Conservation (phyloP, 2,888 invertebrate genomes). For the Synanthedon vespiformis region DNA sequence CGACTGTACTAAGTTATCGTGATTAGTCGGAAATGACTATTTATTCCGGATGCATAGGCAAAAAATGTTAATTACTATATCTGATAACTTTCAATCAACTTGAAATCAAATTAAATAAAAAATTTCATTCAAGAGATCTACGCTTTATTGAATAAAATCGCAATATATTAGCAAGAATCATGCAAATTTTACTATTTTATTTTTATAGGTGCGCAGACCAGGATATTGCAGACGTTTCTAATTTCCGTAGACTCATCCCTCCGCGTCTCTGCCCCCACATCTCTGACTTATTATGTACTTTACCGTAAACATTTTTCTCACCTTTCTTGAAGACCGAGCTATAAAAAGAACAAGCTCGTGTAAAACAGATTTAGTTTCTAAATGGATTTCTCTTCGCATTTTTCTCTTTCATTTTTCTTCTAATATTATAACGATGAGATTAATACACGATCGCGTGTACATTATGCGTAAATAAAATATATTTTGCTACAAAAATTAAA, state of each 20-base stretch:
- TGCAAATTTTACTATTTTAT: conserved; percentile 30
- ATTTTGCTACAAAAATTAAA: not conserved
- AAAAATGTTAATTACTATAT: no score
- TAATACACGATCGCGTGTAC: no score
- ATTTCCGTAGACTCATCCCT: conserved; percentile 32
- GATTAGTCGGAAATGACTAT: no score
- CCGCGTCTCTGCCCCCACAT: conserved; percentile 5
- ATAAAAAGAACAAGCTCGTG: not conserved
- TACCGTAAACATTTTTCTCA: conserved; percentile 28
- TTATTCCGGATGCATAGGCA: no score
- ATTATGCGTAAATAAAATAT: not conserved
- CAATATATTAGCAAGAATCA: not conserved
- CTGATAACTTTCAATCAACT: no score
- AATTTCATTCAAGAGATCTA: no score
- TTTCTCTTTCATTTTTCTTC: not conserved
- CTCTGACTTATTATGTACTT: conserved; percentile 33
- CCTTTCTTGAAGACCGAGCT: not conserved
- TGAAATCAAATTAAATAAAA: no score
- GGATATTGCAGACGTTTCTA: conserved; percentile 44
- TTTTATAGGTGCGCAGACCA: conserved; percentile 32
- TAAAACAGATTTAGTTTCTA: not conserved
- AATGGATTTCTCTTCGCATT: not conserved
- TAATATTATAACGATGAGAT: not conserved
- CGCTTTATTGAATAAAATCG: no score
- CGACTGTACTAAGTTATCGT: no score